These are phyloP conservation scores for Drosophila stalkeri DNA, from an alignment of 2,888 invertebrate species.

Conservation along the genomic window DNA sequence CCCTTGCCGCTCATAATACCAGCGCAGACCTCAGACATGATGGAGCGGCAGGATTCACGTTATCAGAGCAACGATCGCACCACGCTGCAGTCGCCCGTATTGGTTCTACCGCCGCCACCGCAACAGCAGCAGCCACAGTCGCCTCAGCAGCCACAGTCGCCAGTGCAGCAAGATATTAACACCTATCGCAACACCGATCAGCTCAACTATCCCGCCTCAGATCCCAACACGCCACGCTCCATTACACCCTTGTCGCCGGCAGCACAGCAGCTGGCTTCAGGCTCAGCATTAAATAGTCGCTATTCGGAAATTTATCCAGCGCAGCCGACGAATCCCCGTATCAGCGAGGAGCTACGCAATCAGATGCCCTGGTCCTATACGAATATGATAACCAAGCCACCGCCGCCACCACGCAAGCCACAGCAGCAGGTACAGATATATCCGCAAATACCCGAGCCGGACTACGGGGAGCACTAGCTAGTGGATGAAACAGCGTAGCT, in stretches of 20 bases:
- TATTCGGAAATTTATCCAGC: slow-evolving; percentile 76
- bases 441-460: slow-evolving; percentile 88
- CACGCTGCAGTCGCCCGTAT: slow-evolving; percentile 66
- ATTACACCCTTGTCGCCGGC: slow-evolving; percentile 52
- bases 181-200: slow-evolving; percentile 81
- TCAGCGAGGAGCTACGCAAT: slow-evolving; percentile 86
- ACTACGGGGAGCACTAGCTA: slow-evolving; percentile 85
- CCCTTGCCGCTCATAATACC: slow-evolving; percentile 68
- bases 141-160: slow-evolving; percentile 23
- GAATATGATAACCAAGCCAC: slow-evolving; percentile 72
- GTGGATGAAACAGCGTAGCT: slow-evolving; percentile 35
- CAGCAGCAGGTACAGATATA: slow-evolving; percentile 86
- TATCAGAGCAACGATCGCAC: slow-evolving; percentile 61
- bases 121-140: slow-evolving; percentile 29
- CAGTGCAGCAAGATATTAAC: slow-evolving; percentile 45
- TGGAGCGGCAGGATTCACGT: slow-evolving; percentile 59
- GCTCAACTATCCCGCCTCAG: slow-evolving; percentile 76
- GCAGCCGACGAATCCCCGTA: slow-evolving; percentile 65
- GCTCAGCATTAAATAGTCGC: slow-evolving; percentile 81
- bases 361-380: slow-evolving; percentile 88
- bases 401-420: slow-evolving; percentile 73
- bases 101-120: slow-evolving; percentile 53
- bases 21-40: slow-evolving; percentile 47
- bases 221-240: slow-evolving; percentile 35
- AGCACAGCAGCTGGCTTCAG: slow-evolving; percentile 71